Evolutionary conservation across 2,888 invertebrate genomes (phyloP).

Genomic region (Vesta saturnalis): DNA sequence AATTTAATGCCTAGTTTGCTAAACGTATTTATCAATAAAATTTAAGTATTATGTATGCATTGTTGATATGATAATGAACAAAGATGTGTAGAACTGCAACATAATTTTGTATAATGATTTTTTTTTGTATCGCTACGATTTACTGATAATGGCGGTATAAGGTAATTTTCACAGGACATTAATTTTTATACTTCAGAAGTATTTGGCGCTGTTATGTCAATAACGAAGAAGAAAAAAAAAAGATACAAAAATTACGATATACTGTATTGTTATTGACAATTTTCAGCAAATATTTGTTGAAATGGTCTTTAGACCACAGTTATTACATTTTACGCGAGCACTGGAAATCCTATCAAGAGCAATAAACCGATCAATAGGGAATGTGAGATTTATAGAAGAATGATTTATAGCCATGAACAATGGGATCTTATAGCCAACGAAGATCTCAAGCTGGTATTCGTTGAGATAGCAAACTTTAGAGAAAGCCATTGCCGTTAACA

Average conservation of each 20-base stretch:
- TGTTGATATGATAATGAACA: not conserved
- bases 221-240: constrained; percentile 15
- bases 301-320: constrained; percentile 45
- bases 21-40: not conserved
- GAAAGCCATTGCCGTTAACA: constrained; percentile 32
- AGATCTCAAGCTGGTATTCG: constrained; percentile 31
- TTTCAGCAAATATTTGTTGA: constrained; percentile 46
- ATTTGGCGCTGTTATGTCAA: constrained; percentile 17
- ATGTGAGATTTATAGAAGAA: constrained; percentile 54
- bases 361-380: constrained; percentile 53
- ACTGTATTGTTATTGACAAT: constrained; percentile 31
- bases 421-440: constrained; percentile 41
- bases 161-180: constrained; percentile 14
- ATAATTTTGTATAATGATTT: no score
- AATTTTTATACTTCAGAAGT: constrained; percentile 20
- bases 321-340: constrained; percentile 51
- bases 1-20: no score
- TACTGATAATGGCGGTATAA: not conserved
- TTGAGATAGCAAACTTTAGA: constrained; percentile 28
- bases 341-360: constrained; percentile 48
- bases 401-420: constrained; percentile 52
- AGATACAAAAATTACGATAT: constrained; percentile 25
- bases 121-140: not conserved
- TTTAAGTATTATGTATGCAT: not conserved
- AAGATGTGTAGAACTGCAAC: not conserved